Evolutionary conservation across 2,113 vertebrate genomes (phyloP), one percentile per base, ranked within the genome.

Genomic region (Macroglossus sobrinus): DNA sequence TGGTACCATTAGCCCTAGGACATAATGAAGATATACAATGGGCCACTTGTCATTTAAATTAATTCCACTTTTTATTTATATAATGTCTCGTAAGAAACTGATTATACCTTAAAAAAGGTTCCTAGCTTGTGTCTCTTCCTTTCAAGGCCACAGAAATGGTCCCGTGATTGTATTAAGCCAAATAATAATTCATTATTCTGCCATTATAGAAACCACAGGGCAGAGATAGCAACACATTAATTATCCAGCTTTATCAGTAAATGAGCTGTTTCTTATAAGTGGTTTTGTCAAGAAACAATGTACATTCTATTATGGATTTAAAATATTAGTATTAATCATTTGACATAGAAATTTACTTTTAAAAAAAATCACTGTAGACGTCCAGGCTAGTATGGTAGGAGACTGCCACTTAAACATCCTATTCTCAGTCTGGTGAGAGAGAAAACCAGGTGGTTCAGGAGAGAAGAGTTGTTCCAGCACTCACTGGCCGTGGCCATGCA

Each of bases 11-110:
- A 81, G 53, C 78, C 72, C 72, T 91, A 87, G 74, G 33, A 82
- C 7, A 19, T 97, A 97, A 97, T 88, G 93, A 96, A 95, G 81
- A 96, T 93, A 78, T 68, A 94, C 53, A 86, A 72, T 63, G 43
- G 76, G 38, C 80, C 53, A 78, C 85, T 97, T 95, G 76, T 89
- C 91, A 85, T 86, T 95, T 97, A 96, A 97, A 97, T 98, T 95
- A 98, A 97, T 97, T 96, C 89, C 7, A 93, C 91, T 96, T 97
- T 96, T 97, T 97, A 97, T 96, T 96, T 97, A 95, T 96, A 84
- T 63, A 89, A 88, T 89, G 92, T 63, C 94, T 91, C 79, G n/a
- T 89, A 85, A 57, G 91, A 97, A 96, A 97, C 63, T 53, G 57
- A 98, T 98, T 96, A 89, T 89, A 89, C 69, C 21, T 95, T 95